A percentile compares a stretch with the other conserved stretches of the same genome.
These are phyloP conservation scores for Phoenicopterus ruber DNA, from an alignment of 2,113 vertebrate species.

Conservation along the genomic window DNA sequence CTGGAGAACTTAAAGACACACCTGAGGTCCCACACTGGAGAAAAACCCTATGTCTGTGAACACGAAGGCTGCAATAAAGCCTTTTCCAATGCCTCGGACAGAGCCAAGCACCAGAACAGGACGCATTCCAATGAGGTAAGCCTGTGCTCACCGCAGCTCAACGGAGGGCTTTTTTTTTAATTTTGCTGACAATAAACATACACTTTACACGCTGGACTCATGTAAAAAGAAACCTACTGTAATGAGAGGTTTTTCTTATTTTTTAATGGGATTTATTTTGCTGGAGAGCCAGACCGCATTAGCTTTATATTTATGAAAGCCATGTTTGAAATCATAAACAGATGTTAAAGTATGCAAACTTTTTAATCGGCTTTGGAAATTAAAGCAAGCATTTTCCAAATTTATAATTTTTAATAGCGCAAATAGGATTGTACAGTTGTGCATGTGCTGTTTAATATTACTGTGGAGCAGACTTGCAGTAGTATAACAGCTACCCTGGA, in stretches of 20 bases:
- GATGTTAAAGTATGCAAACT: conserved; percentile 56
- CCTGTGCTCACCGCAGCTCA: not conserved
- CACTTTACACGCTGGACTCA: conserved; percentile 36
- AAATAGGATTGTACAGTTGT: not conserved
- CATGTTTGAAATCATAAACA: conserved; percentile 51
- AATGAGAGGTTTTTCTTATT: conserved; percentile 45
- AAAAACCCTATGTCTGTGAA: conserved; percentile 97
- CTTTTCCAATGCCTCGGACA: conserved; percentile 97
- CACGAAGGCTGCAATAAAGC: conserved; percentile 98
- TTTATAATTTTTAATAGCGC: conserved; percentile 1
- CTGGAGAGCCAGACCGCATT: conserved; percentile 38
- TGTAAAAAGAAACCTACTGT: conserved; percentile 49
- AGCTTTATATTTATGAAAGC: conserved; percentile 51
- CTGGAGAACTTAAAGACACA: conserved; percentile 99
- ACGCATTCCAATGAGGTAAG: conserved; percentile 97
- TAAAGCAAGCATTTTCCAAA: conserved; percentile 32
- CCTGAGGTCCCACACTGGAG: conserved; percentile 96
- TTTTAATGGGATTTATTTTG: conserved; percentile 62
- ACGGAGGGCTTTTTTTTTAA: not conserved
- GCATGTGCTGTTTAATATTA: not conserved
- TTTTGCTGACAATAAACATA: conserved; percentile 62
- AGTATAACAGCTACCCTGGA: not conserved
- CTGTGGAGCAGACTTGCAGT: not conserved
- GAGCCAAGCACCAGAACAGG: conserved; percentile 98
- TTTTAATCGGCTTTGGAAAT: conserved; percentile 29